A percentile compares a stretch with the other conserved stretches of the same genome.
phyloP scores from a whole-genome alignment of 2,113 vertebrate genomes.

The Piliocolobus tephrosceles region DNA sequence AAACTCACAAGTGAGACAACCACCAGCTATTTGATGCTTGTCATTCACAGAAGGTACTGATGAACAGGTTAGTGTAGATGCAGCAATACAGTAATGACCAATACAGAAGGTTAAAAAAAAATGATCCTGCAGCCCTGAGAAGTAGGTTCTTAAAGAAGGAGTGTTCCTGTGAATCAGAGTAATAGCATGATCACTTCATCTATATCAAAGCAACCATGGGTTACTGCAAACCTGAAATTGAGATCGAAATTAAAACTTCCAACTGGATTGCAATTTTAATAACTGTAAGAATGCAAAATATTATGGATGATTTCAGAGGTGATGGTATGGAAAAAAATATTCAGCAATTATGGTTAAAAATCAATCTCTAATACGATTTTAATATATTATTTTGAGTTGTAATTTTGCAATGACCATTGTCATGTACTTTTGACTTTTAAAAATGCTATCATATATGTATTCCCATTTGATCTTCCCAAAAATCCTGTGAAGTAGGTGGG shows the following conservation, averaged over 20 bases:
- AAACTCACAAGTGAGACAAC: not conserved
- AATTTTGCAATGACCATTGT: not conserved
- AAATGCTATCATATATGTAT: not conserved
- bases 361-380: not conserved
- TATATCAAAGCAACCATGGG: not conserved
- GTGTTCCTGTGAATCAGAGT: not conserved
- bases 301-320: not conserved
- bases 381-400: not conserved
- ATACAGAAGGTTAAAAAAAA: not conserved
- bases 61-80: not conserved
- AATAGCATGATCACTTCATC: not conserved
- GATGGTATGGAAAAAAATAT: not conserved
- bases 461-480: not conserved
- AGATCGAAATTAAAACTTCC: not conserved
- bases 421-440: not conserved
- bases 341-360: not conserved
- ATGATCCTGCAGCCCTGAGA: not conserved
- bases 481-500: not conserved
- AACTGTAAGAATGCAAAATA: not conserved
- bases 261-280: not conserved
- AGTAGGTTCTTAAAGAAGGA: not conserved
- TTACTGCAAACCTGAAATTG: not conserved
- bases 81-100: not conserved
- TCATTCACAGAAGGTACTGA: not conserved
- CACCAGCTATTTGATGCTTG: not conserved